Conservation (phyloP, 2,797 vertebrate species). For the Scolopax bukidnonensis region DNA sequence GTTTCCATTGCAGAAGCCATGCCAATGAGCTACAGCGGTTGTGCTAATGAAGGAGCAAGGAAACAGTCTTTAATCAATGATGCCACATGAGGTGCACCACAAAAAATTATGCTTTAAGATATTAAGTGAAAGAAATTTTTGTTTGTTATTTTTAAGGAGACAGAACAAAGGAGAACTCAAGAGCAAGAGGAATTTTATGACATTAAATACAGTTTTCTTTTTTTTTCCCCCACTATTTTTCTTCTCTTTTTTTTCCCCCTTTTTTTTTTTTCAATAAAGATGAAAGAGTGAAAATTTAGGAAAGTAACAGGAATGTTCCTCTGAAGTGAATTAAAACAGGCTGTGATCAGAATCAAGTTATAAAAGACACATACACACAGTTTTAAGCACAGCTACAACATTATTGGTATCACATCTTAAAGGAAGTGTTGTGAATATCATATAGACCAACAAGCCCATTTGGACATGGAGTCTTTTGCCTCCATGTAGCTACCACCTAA, state of each 20-base stretch:
- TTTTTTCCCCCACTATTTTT: no score
- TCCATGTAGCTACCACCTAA: neutral
- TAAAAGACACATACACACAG: no score
- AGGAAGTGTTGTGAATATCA: neutral
- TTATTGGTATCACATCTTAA: accelerated
- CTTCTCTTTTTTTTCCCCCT: no score
- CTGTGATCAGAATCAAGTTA: neutral
- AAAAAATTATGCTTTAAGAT: neutral
- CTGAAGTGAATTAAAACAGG: neutral
- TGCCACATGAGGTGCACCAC: neutral
- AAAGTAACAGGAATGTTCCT: neutral
- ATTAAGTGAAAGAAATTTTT: neutral
- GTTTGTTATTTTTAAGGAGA: neutral
- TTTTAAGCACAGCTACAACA: neutral
- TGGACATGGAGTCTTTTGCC: neutral
- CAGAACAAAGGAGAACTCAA: neutral
- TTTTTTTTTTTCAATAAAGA: neutral
- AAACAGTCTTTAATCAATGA: neutral
- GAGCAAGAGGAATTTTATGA: neutral
- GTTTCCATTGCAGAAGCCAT: neutral
- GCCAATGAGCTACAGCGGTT: neutral
- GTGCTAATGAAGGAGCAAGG: neutral
- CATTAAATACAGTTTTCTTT: neutral
- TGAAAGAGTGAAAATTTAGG: neutral
- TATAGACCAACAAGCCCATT: accelerated